Percentiles rank a stretch among this genome's conserved stretches.
Conservation (phyloP, 1,140 invertebrate species). For the Atta colombica region DNA sequence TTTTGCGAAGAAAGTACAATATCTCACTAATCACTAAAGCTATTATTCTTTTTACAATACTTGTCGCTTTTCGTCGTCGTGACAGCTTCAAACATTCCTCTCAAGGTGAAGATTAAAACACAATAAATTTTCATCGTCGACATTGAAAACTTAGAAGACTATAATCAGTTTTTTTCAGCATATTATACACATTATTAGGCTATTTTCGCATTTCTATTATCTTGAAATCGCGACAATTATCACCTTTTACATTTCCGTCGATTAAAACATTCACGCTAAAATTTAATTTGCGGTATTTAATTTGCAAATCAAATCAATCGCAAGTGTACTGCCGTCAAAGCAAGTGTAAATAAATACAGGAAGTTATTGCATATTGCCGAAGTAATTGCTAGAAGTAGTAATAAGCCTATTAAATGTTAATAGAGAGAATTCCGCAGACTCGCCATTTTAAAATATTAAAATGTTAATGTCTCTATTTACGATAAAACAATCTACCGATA, state of each 20-base stretch:
- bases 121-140: slow-evolving; percentile 15
- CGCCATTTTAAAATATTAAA: slow-evolving; percentile 12
- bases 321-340: not conserved
- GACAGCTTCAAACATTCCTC: not conserved
- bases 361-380: not conserved
- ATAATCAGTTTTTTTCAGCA: not conserved
- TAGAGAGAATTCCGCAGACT: not conserved
- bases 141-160: slow-evolving; percentile 32
- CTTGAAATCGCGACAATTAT: slow-evolving; percentile 30
- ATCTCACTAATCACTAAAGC: slow-evolving; percentile 42
- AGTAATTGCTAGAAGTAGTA: slow-evolving; percentile 11
- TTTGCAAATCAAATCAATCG: not conserved
- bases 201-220: not conserved
- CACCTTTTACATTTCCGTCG: not conserved
- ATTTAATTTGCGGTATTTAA: not conserved
- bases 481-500: slow-evolving; percentile 38
- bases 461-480: slow-evolving; percentile 6
- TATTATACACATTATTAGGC: slow-evolving; percentile 8
- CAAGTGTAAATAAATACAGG: not conserved
- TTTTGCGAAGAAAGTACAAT: slow-evolving; percentile 40
- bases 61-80: not conserved
- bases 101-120: slow-evolving; percentile 1
- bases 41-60: slow-evolving; percentile 45
- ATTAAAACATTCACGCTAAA: not conserved
- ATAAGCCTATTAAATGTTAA: not conserved